Conservation (phyloP, 2,113 vertebrate genomes). For the Bos taurus region ARS-UCD2.0 NC_037337.1:26920001-26920500, state of each 20-base stretch:
- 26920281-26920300: neutral
- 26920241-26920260: neutral
- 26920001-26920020: neutral
- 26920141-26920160: neutral
- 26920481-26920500: neutral
- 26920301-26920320: neutral
- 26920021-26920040: neutral
- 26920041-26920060: neutral
- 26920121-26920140: neutral
- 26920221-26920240: neutral
- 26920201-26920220: neutral
- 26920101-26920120: neutral
- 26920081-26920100: neutral
- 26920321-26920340: neutral
- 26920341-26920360: neutral
- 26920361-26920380: neutral
- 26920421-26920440: neutral
- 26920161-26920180: neutral
- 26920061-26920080: fast-evolving
- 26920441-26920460: neutral
- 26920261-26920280: neutral
- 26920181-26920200: neutral
- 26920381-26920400: neutral
- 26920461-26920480: neutral
- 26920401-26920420: neutral